Evolutionary conservation across 2,797 vertebrate species (phyloP).

Genomic region (Muscicapa comitata): DNA sequence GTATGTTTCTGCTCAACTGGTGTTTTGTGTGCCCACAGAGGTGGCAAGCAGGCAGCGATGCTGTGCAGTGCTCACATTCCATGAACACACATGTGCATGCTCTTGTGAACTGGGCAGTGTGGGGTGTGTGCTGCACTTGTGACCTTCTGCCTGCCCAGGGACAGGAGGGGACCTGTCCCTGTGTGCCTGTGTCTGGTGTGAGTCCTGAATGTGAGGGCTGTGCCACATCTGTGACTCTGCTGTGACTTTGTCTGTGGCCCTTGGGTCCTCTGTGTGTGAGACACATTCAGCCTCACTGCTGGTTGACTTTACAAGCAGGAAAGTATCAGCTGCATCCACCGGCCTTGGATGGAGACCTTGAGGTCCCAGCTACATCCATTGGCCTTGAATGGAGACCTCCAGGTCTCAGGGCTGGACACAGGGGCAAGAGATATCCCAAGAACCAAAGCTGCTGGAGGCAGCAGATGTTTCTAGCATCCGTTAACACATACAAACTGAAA

Average conservation of each 20-base stretch:
- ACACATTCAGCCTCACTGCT: neutral
- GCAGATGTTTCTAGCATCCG: neutral
- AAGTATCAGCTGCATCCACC: neutral
- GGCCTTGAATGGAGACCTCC: accelerated
- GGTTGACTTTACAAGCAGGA: neutral
- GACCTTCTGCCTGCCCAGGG: neutral
- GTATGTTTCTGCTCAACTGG: neutral
- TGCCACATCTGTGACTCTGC: accelerated
- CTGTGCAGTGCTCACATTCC: accelerated
- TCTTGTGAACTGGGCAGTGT: accelerated
- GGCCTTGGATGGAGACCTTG: neutral
- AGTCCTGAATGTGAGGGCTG: neutral
- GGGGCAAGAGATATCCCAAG: neutral
- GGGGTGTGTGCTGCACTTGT: neutral
- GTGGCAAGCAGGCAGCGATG: accelerated
- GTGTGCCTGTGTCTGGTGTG: neutral
- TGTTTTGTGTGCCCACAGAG: neutral
- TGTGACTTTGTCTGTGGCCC: neutral
- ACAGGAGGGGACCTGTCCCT: accelerated
- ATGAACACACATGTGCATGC: accelerated
- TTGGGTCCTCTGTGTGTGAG: neutral
- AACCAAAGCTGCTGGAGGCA: neutral
- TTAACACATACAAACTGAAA: neutral
- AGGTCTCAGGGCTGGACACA: neutral
- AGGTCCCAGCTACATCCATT: neutral